Percentiles rank a stretch among this genome's conserved stretches.
phyloP scores from a whole-genome alignment of 2,797 vertebrate species.

The Thalassophryne amazonica region DNA sequence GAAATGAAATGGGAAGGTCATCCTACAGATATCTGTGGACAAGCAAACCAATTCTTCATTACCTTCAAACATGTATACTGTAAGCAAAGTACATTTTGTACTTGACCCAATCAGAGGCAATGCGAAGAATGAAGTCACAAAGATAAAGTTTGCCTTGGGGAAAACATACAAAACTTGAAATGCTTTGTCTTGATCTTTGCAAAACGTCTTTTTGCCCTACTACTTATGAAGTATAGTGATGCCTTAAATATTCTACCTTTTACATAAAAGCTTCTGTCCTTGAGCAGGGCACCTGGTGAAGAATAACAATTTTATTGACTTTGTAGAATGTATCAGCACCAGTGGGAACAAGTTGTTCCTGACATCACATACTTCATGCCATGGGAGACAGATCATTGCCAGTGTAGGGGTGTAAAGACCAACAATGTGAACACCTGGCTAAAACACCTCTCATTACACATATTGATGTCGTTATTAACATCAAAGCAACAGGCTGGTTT shows the following conservation, averaged over 20 bases:
- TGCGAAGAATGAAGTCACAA: too few species aligned
- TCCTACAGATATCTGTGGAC: too few species aligned
- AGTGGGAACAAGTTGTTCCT: constrained; percentile 21
- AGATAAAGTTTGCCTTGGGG: too few species aligned
- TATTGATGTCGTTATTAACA: not conserved
- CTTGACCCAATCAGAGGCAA: too few species aligned
- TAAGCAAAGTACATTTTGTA: too few species aligned
- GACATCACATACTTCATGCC: constrained; percentile 1
- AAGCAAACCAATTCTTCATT: too few species aligned
- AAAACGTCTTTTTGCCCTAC: too few species aligned
- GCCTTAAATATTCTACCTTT: constrained; percentile 6
- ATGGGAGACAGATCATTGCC: constrained; percentile 11
- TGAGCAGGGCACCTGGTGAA: constrained; percentile 37
- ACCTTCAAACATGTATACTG: too few species aligned
- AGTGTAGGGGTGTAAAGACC: not conserved
- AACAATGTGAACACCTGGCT: not conserved
- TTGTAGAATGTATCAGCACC: constrained; percentile 42
- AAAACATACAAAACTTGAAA: too few species aligned
- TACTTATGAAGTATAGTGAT: too few species aligned
- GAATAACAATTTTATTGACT: constrained; percentile 20
- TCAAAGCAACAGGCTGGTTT: not conserved
- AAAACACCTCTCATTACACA: constrained; percentile 2
- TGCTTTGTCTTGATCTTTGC: too few species aligned
- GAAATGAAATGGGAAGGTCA: too few species aligned
- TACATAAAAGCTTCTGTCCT: constrained; percentile 4